Conservation (phyloP, 2,888 invertebrate genomes). For the Aleiodes alternator region DNA sequence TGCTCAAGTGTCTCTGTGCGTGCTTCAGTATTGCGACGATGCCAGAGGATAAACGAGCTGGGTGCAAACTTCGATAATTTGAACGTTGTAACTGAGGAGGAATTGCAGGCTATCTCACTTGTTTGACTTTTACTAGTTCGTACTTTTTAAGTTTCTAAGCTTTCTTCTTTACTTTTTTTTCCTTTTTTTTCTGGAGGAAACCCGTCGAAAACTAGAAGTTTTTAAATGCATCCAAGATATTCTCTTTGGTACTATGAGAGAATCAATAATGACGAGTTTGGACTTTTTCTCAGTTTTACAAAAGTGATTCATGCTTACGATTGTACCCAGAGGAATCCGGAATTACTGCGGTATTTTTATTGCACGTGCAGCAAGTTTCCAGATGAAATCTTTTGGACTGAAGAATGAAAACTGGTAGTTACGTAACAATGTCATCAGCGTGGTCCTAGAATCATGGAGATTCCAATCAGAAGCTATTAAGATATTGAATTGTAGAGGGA, state of each 20-base stretch:
- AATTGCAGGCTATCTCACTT: slow-evolving; percentile 5
- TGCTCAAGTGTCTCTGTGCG: slow-evolving; percentile 36
- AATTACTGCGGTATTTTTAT: slow-evolving; percentile 5
- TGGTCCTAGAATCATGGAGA: slow-evolving; percentile 62
- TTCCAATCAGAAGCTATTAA: slow-evolving; percentile 67
- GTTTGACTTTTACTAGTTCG: slow-evolving; percentile 14
- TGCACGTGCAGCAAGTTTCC: slow-evolving; percentile 18
- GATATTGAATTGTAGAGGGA: slow-evolving; percentile 37
- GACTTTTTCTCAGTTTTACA: slow-evolving; percentile 11
- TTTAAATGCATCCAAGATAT: slow-evolving; percentile 7
- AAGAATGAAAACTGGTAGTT: neutral
- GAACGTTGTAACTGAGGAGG: slow-evolving; percentile 46
- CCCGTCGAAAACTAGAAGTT: neutral
- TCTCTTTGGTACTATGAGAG: slow-evolving; percentile 1
- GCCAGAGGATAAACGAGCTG: slow-evolving; percentile 14
- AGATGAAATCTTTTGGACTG: slow-evolving; percentile 6
- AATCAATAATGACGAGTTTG: neutral
- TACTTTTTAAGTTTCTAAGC: slow-evolving; percentile 11
- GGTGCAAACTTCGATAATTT: slow-evolving; percentile 54
- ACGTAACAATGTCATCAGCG: neutral
- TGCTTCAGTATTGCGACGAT: slow-evolving; percentile 39
- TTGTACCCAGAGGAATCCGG: slow-evolving; percentile 15
- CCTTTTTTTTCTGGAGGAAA: neutral
- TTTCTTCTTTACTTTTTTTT: neutral
- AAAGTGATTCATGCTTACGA: slow-evolving; percentile 28